Evolutionary conservation across 2,888 invertebrate genomes (phyloP), one percentile per base, ranked within the genome.

Genomic region (Hemaris fuciformis): DNA sequence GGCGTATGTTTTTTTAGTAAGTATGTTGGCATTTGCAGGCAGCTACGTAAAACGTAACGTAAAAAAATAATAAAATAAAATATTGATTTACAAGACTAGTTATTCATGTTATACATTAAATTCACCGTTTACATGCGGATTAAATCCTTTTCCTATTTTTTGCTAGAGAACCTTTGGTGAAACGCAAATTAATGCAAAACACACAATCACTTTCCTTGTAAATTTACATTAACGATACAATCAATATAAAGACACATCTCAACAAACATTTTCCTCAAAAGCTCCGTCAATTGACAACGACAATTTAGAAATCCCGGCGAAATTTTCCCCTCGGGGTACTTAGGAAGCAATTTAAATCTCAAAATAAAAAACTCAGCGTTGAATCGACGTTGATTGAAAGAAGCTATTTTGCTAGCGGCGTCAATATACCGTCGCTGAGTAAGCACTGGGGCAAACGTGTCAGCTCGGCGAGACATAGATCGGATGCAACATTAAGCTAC

Each of bases 321-420:
- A 80, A 83, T 80, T 80, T 80, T 70, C 76, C 72, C 72, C 76
- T 73, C 66, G 77, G 70, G 81, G 80, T 83, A 84, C 84, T 84
- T 85, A 83, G 82, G 74, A 77, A 82, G 83, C 80, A 88, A 88
- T 89, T 88, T 86, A 88, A 87, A 85, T 85, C 85, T 79, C 76
- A 77, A 79, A 81, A 82, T 81, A 81, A 80, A 84, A 84, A 75
- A 72, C 74, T 38, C 72, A 72, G 68, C 73, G 72, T 65, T 68
- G 73, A 77, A 76, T 76, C 75, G 74, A 73, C 75, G 77, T 73
- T 78, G 73, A 78, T 81, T 77, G 78, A 79, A 80, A 83, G 78
- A 71, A 76, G 83, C 75, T 76, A 84, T 86, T 87, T 85, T 84
- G 81, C 81, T 74, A 72, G 71, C 61, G 66, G 66, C 76, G 71